These are phyloP conservation scores for Erebia palarica DNA, from an alignment of 2,888 invertebrate species.

Conservation along the genomic window DNA sequence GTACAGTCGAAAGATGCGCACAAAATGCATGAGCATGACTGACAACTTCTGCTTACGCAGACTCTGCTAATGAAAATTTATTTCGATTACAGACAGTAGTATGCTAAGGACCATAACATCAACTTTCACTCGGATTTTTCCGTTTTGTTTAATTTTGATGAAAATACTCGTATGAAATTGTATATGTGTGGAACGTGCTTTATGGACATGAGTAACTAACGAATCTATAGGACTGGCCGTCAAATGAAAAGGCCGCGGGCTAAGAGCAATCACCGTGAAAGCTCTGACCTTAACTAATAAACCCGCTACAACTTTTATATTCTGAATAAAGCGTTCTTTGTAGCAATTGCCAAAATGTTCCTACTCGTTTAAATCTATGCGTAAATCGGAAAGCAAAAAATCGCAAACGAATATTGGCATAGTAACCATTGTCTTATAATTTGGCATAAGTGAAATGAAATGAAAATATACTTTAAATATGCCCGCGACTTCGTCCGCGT, in stretches of 20 bases:
- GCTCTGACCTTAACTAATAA: constrained; percentile 56
- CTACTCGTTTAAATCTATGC: constrained; percentile 31
- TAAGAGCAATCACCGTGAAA: constrained; percentile 64
- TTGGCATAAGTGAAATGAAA: too few relatives aligned
- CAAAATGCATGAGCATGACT: too few relatives aligned
- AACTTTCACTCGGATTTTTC: background rate
- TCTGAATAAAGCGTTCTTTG: constrained; percentile 52
- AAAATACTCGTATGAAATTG: background rate
- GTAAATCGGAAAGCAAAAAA: background rate
- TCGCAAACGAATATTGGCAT: background rate
- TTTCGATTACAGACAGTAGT: too few relatives aligned
- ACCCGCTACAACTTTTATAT: constrained; percentile 49
- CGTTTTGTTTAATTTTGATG: background rate
- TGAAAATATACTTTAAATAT: too few relatives aligned
- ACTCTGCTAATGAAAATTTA: too few relatives aligned
- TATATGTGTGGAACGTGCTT: constrained; percentile 2
- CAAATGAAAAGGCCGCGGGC: constrained; percentile 48
- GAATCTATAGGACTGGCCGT: constrained; percentile 38
- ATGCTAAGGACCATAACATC: background rate
- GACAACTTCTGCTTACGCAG: too few relatives aligned
- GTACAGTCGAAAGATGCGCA: too few relatives aligned
- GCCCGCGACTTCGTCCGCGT: too few relatives aligned
- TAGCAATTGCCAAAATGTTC: constrained; percentile 46
- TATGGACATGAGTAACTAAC: constrained; percentile 20
- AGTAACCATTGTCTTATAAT: background rate